These are phyloP conservation scores for Pseudococcus longispinus DNA, from an alignment of 2,888 invertebrate species.

Conservation along the genomic window DNA sequence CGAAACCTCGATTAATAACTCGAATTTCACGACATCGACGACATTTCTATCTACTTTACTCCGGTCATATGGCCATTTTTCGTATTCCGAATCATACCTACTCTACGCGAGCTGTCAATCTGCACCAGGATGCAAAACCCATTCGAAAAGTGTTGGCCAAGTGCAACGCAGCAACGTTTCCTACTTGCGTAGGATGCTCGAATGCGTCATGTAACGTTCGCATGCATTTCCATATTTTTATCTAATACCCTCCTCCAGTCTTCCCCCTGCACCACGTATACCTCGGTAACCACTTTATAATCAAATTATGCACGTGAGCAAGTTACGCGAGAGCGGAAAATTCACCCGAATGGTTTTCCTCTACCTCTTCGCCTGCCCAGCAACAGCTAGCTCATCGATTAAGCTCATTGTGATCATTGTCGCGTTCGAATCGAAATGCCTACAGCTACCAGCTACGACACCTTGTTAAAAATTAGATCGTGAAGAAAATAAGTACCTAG, in stretches of 20 bases:
- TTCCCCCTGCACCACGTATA: too few relatives aligned
- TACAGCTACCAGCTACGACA: neutral
- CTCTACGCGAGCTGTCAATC: neutral
- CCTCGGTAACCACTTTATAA: neutral
- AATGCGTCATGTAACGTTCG: constrained; percentile 14
- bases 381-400: neutral
- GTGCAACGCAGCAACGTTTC: neutral
- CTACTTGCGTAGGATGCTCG: constrained; percentile 12
- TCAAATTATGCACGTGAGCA: constrained; percentile 12
- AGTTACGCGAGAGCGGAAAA: neutral
- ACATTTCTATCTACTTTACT: neutral
- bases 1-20: constrained; percentile 5
- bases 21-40: constrained; percentile 6
- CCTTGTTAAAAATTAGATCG: constrained; percentile 25
- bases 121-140: neutral
- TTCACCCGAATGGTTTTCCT: neutral
- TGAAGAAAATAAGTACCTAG: neutral
- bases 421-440: neutral
- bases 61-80: neutral
- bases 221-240: constrained; percentile 6
- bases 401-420: constrained; percentile 28
- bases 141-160: neutral
- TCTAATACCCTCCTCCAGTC: neutral
- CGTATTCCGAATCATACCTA: neutral
- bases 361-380: neutral